Conservation (phyloP, 2,797 vertebrate species). For the Micromesistius poutassou region DNA sequence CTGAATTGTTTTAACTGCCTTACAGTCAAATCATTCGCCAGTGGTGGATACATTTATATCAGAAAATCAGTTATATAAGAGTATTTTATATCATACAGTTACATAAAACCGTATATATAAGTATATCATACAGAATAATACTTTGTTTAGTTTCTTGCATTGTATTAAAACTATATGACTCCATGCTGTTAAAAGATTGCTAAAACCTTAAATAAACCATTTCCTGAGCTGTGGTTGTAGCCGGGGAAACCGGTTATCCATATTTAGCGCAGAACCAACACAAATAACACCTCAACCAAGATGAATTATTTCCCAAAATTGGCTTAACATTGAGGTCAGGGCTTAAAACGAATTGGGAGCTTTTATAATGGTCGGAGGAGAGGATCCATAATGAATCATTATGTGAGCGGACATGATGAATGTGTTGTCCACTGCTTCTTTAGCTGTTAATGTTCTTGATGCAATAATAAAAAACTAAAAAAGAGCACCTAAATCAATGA, state of each 20-base stretch:
- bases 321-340: constrained; percentile 69
- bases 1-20: too few relatives aligned
- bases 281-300: constrained; percentile 59
- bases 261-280: constrained; percentile 64
- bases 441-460: constrained; percentile 65
- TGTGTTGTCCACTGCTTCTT: constrained; percentile 60
- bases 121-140: too few relatives aligned
- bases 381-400: constrained; percentile 75
- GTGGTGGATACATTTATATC: too few relatives aligned
- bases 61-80: too few relatives aligned
- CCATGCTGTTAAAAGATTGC: too few relatives aligned
- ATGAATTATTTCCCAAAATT: constrained; percentile 81
- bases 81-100: too few relatives aligned
- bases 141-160: too few relatives aligned
- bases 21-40: too few relatives aligned
- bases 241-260: constrained; percentile 60
- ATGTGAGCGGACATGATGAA: constrained; percentile 64
- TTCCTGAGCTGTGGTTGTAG: constrained; percentile 55
- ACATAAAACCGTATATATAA: too few relatives aligned
- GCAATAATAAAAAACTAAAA: constrained; percentile 30
- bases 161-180: too few relatives aligned
- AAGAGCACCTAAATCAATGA: too few relatives aligned
- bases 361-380: constrained; percentile 63
- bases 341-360: constrained; percentile 72
- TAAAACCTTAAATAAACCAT: too few relatives aligned